phyloP scores from a whole-genome alignment of 2,888 invertebrate genomes.

The Steinernema hermaphroditum region DNA sequence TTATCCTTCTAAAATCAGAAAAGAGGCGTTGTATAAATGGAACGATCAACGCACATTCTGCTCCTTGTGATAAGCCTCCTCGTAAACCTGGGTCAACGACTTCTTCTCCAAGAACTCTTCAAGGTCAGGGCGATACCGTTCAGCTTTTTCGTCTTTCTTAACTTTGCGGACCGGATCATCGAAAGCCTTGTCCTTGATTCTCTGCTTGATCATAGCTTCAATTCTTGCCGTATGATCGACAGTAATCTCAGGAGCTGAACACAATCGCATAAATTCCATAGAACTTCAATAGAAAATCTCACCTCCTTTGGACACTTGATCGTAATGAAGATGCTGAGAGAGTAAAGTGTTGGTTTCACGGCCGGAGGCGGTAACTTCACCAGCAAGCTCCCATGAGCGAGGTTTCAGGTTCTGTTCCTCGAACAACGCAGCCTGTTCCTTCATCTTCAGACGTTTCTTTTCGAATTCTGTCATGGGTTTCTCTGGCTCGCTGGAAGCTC shows the following conservation, averaged over 20 bases:
- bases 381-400: constrained; percentile 90
- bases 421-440: constrained; percentile 67
- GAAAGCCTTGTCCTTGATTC: constrained; percentile 87
- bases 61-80: constrained; percentile 72
- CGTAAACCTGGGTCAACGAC: constrained; percentile 90
- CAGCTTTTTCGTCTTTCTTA: constrained; percentile 80
- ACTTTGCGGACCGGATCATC: constrained; percentile 88
- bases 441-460: constrained; percentile 58
- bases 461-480: constrained; percentile 28
- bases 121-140: constrained; percentile 75
- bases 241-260: constrained; percentile 82
- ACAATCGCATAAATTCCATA: constrained; percentile 13
- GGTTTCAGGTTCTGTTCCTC: constrained; percentile 74
- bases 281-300: neutral
- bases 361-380: constrained; percentile 79
- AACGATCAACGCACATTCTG: constrained; percentile 68
- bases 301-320: constrained; percentile 48
- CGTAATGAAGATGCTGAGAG: constrained; percentile 77
- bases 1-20: constrained; percentile 68
- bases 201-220: constrained; percentile 85
- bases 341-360: constrained; percentile 89
- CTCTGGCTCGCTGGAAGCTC: constrained; percentile 24
- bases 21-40: neutral
- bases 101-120: constrained; percentile 91
- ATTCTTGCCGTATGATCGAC: constrained; percentile 83